Base-by-base conservation (phyloP, 2,797 vertebrate genomes). In the Falco peregrinus region DNA sequence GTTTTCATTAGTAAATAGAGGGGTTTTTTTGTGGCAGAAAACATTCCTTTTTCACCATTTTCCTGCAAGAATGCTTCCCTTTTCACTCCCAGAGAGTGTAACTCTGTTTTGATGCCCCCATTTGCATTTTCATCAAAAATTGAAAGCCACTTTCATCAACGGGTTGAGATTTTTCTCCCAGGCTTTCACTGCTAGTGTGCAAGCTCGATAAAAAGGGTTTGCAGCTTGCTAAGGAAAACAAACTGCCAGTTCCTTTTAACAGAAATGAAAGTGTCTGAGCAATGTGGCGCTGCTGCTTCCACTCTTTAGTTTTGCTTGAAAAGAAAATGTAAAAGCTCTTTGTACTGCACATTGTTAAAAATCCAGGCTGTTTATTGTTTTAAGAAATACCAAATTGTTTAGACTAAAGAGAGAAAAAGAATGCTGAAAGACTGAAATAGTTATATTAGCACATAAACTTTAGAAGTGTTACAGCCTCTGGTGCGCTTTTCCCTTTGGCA, bases 101-200 rank as follows among this genome's bases (percentile, higher is more conserved):
- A 73, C 47, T 51, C 14, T 35, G n/a, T 43, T 87, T 90, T 65
- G 74, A 86, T 57, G 35, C 26, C 67, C 15, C 45, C 60, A 9
- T 86, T 78, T 47, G 69, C 53, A 57, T 94, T 95, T 95, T 59
- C 12, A 12, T 91, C 85, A 63, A 39, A 91, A 90, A 79, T 20
- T 21, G 67, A 70, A 90, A 92, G n/a, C 15, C 1, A 3, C 33
- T 96, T 89, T 79, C 63, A 84, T 88, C 59, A 26, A 11, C 0
- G 0, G 33, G 20, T 24, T 47, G 80, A 65, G 35, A 18, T 75
- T 78, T 88, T 71, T n/a, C 73, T 86, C 69, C 57, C 76, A 75
- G 68, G n/a, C 31, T 93, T 91, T 91, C 48, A 3, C 12, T 2
- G 20, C 35, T 41, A 12, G 53, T 24, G 25, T 68, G 79, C 51